Evolutionary conservation across 1,140 invertebrate species (phyloP), one percentile per base, ranked within the genome.

Genomic region (Lepidurus packardi): DNA sequence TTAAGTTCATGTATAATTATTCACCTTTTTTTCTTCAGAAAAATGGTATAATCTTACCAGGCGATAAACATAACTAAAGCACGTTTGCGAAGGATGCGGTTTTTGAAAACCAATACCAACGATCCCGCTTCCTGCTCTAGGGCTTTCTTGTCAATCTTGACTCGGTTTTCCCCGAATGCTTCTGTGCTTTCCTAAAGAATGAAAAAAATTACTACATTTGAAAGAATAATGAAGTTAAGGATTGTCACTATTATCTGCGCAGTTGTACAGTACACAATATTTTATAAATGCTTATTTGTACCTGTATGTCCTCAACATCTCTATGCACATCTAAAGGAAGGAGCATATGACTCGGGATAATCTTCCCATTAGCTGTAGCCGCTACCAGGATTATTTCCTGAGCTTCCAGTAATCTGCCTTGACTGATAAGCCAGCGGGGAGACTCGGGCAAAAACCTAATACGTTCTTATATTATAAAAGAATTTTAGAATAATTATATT

Each of bases 371-470:
- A 0, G 92, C 88, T 81, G 85, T 87, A 1, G 94, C 94, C 78
- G 95, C 87, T 10, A 86, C 89, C 85, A 93, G 89, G 7, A 96
- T 84, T 78, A 94, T 90, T 78, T 88, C 87, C 74, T 92, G 90
- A 0, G 93, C 94, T 86, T 95, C 92, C 80, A 92, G 90, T 11
- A 94, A 86, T 75, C 90, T 88, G 9, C 93, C 92, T 84, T 91
- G 91, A 80, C 93, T 92, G 53, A 95, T 82, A 4, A 95, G 85
- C 94, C 94, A 95, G 80, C 93, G 85, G 1, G 93, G 93, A 34
- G 93, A 94, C 85, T 95, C 93, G 74, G 94, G 92, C 86, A 95
- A 86, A 79, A 92, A 90, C 79, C 90, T 87, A 73, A 1, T 65
- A n/a, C 16, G 3, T 1, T n/a, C 5, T 7, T n/a, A 65, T 65